Evolutionary conservation across 2,113 vertebrate species (phyloP).

Genomic region (Callionymus lyra): DNA sequence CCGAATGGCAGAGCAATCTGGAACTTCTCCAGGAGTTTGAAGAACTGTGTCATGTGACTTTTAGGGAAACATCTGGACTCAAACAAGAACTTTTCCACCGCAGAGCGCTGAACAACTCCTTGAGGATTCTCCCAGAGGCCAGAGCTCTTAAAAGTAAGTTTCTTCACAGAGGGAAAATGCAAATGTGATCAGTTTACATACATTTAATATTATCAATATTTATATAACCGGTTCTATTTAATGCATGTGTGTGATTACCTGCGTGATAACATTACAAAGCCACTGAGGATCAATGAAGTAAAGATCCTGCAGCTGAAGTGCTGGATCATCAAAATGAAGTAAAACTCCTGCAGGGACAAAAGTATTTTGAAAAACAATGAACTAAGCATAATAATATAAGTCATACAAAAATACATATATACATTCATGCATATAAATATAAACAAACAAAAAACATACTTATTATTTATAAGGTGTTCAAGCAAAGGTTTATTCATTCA

Average conservation of each 20-base stretch:
- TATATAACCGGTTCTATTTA: not conserved
- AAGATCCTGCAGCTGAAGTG: slow-evolving; percentile 80
- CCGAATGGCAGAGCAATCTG: slow-evolving; percentile 87
- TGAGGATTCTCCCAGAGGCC: slow-evolving; percentile 70
- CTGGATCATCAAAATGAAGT: slow-evolving; percentile 93
- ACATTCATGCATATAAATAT: no score
- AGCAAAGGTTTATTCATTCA: no score
- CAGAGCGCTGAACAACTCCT: slow-evolving; percentile 77
- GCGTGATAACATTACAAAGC: slow-evolving; percentile 91
- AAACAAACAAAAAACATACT: no score
- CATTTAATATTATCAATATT: not conserved
- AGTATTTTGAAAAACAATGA: not conserved
- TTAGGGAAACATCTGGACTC: slow-evolving; percentile 82
- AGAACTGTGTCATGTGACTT: slow-evolving; percentile 78
- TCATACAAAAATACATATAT: not conserved
- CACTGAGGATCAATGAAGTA: slow-evolving; percentile 94
- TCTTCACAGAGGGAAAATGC: slow-evolving; percentile 21
- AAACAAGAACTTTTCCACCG: slow-evolving; percentile 77
- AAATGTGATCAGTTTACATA: not conserved
- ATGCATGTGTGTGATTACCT: slow-evolving; percentile 60
- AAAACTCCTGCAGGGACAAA: slow-evolving; percentile 72
- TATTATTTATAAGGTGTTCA: no score
- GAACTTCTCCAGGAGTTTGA: slow-evolving; percentile 91
- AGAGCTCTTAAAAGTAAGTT: slow-evolving; percentile 65
- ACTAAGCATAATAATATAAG: not conserved